Conservation (phyloP, 1,140 invertebrate genomes). For the Caenorhabditis latens region DNA sequence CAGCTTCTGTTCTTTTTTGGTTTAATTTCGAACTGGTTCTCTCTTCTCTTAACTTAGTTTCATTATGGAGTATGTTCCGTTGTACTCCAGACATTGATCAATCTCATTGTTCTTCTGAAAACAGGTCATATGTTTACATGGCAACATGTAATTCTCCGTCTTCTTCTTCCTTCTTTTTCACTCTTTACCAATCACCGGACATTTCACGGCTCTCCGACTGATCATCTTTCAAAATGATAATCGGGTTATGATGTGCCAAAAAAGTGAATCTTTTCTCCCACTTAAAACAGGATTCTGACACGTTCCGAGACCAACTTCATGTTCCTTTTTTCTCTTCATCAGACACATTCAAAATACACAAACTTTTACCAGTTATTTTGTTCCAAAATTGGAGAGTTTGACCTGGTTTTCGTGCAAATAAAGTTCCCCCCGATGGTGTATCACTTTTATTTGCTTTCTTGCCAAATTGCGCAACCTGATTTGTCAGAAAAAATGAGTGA, state of each 20-base stretch:
- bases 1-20: slow-evolving; percentile 35
- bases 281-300: not conserved
- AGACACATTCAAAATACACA: not conserved
- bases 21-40: not conserved
- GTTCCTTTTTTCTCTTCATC: not conserved
- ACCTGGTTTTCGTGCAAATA: slow-evolving; percentile 30
- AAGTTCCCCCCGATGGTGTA: not conserved
- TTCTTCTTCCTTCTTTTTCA: not conserved
- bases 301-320: not conserved
- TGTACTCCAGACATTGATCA: slow-evolving; percentile 12
- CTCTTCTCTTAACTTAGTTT: not conserved
- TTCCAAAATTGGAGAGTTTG: slow-evolving; percentile 9
- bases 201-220: slow-evolving; percentile 43
- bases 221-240: slow-evolving; percentile 47
- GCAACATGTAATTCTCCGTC: slow-evolving; percentile 43
- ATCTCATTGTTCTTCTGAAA: not conserved
- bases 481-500: not conserved
- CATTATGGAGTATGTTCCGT: slow-evolving; percentile 16
- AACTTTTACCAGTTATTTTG: not conserved
- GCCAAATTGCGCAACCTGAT: slow-evolving; percentile 48
- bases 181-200: slow-evolving; percentile 26
- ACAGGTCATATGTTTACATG: slow-evolving; percentile 51
- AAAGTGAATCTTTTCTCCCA: not conserved
- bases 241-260: slow-evolving; percentile 47
- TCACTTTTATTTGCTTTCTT: slow-evolving; percentile 39